Percentiles rank a stretch among this genome's conserved stretches.
Conservation (phyloP, 2,888 invertebrate species). For the Holacanthella duospinosa region DNA sequence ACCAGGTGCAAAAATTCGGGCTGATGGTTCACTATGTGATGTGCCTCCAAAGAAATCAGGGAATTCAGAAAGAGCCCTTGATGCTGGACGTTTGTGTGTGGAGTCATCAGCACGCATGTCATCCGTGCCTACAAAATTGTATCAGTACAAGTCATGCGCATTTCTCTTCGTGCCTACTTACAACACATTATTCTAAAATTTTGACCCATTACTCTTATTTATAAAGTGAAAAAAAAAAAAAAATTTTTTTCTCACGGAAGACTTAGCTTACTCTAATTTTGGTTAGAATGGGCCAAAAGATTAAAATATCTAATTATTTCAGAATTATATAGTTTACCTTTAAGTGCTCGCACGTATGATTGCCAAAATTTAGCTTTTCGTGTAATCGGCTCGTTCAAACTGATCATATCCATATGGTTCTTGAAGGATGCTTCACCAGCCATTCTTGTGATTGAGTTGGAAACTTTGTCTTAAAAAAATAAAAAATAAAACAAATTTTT, state of each 20-base stretch:
- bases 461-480: not conserved
- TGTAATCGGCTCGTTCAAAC: constrained; percentile 80
- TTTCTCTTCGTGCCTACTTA: no score
- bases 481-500: not conserved
- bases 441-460: constrained; percentile 15
- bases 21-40: constrained; percentile 47
- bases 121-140: constrained; percentile 60
- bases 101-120: constrained; percentile 77
- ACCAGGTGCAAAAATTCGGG: constrained; percentile 70
- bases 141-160: no score
- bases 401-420: constrained; percentile 86
- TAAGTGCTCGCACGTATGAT: constrained; percentile 81
- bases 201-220: no score
- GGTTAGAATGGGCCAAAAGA: no score
- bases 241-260: no score
- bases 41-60: constrained; percentile 19
- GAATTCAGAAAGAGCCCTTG: constrained; percentile 23
- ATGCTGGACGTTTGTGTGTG: constrained; percentile 52
- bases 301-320: not conserved
- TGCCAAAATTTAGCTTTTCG: constrained; percentile 92
- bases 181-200: no score
- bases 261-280: no score
- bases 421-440: constrained; percentile 55
- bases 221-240: no score
- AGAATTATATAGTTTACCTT: constrained; percentile 52